Percentiles rank a stretch among this genome's conserved stretches.
These are phyloP conservation scores for Gallinago solitaria DNA, from an alignment of 2,797 vertebrate species.

Conservation along the genomic window DNA sequence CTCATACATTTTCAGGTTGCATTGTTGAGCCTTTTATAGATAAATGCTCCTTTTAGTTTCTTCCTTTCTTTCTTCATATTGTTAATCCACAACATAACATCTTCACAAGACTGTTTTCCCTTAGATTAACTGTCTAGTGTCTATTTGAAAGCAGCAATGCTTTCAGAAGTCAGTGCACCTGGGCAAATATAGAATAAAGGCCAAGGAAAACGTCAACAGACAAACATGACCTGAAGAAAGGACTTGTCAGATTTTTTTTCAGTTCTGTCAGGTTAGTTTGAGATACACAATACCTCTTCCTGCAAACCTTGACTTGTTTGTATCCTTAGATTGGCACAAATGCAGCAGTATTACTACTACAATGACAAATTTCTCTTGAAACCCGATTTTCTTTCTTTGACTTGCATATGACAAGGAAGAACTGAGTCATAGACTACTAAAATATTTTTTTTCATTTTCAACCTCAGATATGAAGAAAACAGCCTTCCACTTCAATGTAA, in stretches of 20 bases:
- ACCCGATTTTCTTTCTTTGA: neutral
- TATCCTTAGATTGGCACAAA: neutral
- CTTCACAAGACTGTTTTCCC: neutral
- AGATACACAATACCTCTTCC: neutral
- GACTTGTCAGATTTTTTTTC: neutral
- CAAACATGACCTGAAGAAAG: neutral
- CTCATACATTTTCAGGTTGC: neutral
- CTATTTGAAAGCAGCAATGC: neutral
- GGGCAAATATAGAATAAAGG: neutral
- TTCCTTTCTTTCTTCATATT: neutral
- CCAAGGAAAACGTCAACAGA: neutral
- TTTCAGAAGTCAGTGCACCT: neutral
- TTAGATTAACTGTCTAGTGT: neutral
- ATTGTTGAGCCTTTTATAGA: neutral
- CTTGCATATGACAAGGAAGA: neutral
- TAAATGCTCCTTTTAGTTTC: neutral
- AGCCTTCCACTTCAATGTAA: neutral
- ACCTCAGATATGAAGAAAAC: neutral
- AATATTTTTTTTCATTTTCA: neutral
- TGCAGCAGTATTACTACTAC: neutral
- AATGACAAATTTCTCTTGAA: neutral
- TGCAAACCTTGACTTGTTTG: neutral
- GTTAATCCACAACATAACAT: neutral
- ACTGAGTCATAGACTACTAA: neutral
- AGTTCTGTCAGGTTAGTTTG: neutral